These are phyloP conservation scores for Rissa tridactyla DNA, from an alignment of 2,113 vertebrate genomes.

Conservation along the genomic window DNA sequence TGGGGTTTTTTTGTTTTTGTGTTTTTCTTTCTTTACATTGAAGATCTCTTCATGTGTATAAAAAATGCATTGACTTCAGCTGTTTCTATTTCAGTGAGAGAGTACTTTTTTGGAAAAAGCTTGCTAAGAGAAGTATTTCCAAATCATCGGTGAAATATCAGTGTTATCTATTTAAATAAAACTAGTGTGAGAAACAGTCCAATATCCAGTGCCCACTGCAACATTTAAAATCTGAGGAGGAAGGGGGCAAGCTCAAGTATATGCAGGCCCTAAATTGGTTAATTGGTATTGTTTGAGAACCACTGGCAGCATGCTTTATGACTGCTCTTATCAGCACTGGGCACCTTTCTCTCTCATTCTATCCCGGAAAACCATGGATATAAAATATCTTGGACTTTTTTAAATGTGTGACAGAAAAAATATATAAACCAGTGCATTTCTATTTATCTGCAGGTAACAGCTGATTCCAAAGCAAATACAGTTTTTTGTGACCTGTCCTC, in stretches of 20 bases:
- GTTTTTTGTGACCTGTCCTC: not conserved
- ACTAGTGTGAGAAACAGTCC: not conserved
- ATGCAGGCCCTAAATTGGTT: not conserved
- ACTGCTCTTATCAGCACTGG: not conserved
- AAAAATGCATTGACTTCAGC: not conserved
- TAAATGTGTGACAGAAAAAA: not conserved
- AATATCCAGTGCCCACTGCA: not conserved
- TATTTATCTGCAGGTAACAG: not conserved
- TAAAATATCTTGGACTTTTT: not conserved
- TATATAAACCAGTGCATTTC: not conserved
- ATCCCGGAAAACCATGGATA: not conserved
- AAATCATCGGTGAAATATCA: not conserved
- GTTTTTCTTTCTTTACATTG: not conserved
- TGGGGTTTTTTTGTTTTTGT: not conserved
- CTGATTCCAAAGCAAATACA: not conserved
- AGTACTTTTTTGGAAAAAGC: not conserved
- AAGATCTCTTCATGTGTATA: not conserved
- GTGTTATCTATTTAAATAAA: not conserved
- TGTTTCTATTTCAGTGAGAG: not conserved
- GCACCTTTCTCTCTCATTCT: not conserved
- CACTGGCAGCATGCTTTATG: not conserved
- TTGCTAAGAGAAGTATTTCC: not conserved
- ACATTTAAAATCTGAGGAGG: not conserved
- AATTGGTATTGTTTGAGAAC: not conserved
- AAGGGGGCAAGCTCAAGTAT: not conserved